Evolutionary conservation across 2,888 invertebrate species (phyloP).

Genomic region (Xylota sylvarum): DNA sequence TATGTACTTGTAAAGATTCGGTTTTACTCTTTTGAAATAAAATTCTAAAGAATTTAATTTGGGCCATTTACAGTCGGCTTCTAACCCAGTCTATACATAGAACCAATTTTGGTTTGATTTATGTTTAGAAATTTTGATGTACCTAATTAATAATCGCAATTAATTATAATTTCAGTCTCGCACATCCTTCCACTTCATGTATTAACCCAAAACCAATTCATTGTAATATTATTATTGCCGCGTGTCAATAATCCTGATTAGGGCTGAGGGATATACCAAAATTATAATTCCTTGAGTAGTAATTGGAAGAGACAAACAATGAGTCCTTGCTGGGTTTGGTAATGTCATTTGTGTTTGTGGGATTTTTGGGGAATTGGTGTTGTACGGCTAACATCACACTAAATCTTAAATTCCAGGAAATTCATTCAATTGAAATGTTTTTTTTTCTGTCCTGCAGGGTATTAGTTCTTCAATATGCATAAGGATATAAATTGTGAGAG

Average conservation of each 20-base stretch:
- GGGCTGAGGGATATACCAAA: background rate
- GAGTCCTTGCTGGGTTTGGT: background rate
- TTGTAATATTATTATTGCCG: background rate
- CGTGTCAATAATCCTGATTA: background rate
- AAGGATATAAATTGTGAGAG: too few relatives aligned
- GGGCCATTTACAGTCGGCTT: background rate
- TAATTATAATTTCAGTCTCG: background rate
- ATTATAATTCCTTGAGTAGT: background rate
- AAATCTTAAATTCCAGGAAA: too few relatives aligned
- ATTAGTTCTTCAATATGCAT: too few relatives aligned
- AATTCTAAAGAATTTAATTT: background rate
- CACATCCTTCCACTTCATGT: background rate
- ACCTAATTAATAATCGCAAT: background rate
- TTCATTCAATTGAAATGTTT: too few relatives aligned
- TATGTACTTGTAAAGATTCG: too few relatives aligned
- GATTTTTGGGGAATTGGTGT: too few relatives aligned
- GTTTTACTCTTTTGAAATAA: too few relatives aligned
- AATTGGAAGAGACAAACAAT: background rate
- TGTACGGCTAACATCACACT: too few relatives aligned
- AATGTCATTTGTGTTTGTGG: background rate
- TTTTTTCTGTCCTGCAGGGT: too few relatives aligned
- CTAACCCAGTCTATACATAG: background rate
- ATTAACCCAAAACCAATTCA: background rate
- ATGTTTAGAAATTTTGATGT: background rate
- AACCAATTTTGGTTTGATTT: background rate